Evolutionary conservation across 2,113 vertebrate species (phyloP), one percentile per base, ranked within the genome.

Genomic region (Charadrius vociferus): DNA sequence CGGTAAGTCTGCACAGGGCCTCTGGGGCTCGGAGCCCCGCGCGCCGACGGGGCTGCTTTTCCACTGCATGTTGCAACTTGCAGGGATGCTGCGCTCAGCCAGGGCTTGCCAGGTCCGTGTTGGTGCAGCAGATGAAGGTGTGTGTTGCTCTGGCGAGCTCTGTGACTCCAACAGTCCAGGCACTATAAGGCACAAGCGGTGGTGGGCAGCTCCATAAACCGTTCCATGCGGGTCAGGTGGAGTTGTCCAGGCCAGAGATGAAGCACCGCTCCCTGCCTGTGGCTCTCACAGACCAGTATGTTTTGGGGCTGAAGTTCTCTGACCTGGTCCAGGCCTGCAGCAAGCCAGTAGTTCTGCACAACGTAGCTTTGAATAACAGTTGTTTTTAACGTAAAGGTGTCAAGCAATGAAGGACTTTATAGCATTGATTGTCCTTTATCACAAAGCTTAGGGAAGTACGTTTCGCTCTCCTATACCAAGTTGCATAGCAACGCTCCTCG

Each of bases 401-500:
- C 16, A 63, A 88, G 80, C 1, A 5, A 50, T 24, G 29, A 88
- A 94, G 47, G 56, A 66, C 78, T 92, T 84, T 12, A 62, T 86
- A 94, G 80, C 39, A 26, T 4, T 7, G 26, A 26, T 62, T 13
- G 14, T 88, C 29, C 34, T 90, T 90, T 49, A 41, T 77, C 26
- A 37, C 24, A 88, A 80, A 88, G 80, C 93, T 93, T 62, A 62
- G 53, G 56, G 75, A 93, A 83, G 67, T 37, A 24, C 0, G 1
- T 72, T 86, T 88, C 29, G 1, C n/a, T 77, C 71, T 91, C 43
- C 91, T 37, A 3, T 53, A 66, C 36, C 22, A 74, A 92, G 93
- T 72, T 90, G 93, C 96, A 92, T 70, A 86, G 94, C 86, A 92
- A 92, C 26, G 3, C 50, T 80, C 53, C 50, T 80, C 47, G 19